Evolutionary conservation across 2,888 invertebrate genomes (phyloP).

Genomic region (Leptopterna dolabrata): DNA sequence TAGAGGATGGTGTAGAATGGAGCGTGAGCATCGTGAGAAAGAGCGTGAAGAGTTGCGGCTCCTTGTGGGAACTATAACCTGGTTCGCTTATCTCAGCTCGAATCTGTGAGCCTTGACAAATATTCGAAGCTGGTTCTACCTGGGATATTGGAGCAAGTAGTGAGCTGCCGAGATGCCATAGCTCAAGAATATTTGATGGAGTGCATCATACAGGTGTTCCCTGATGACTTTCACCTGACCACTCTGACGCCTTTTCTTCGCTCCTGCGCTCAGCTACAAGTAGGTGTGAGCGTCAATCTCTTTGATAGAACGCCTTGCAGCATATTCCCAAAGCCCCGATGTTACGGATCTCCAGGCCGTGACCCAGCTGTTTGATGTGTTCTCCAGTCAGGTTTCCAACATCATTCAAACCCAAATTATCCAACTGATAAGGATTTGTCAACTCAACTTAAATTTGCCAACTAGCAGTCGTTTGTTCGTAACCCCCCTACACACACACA

Average conservation of each 20-base stretch:
- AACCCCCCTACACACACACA: no score
- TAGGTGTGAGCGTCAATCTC: slow-evolving; percentile 97
- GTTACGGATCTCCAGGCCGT: slow-evolving; percentile 76
- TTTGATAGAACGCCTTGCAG: slow-evolving; percentile 89
- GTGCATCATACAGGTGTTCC: slow-evolving; percentile 85
- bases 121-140: slow-evolving; percentile 94
- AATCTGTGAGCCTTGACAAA: slow-evolving; percentile 91
- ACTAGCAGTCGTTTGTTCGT: no score
- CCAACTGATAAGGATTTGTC: no score
- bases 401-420: no score
- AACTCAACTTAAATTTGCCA: no score
- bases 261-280: slow-evolving; percentile 96
- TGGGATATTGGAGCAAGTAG: slow-evolving; percentile 97
- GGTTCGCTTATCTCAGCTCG: slow-evolving; percentile 94
- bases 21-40: slow-evolving; percentile 87
- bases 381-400: slow-evolving; percentile 95
- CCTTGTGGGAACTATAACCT: slow-evolving; percentile 98
- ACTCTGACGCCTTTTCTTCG: slow-evolving; percentile 95
- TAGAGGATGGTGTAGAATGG: no score
- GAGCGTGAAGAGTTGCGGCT: slow-evolving; percentile 95
- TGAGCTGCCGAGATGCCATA: slow-evolving; percentile 97
- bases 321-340: slow-evolving; percentile 81
- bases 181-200: slow-evolving; percentile 99
- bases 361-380: slow-evolving; percentile 87
- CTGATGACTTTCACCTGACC: slow-evolving; percentile 98